A percentile compares a stretch with the other conserved stretches of the same genome.
Conservation (phyloP, 2,113 vertebrate genomes). For the Urocitellus parryii region DNA sequence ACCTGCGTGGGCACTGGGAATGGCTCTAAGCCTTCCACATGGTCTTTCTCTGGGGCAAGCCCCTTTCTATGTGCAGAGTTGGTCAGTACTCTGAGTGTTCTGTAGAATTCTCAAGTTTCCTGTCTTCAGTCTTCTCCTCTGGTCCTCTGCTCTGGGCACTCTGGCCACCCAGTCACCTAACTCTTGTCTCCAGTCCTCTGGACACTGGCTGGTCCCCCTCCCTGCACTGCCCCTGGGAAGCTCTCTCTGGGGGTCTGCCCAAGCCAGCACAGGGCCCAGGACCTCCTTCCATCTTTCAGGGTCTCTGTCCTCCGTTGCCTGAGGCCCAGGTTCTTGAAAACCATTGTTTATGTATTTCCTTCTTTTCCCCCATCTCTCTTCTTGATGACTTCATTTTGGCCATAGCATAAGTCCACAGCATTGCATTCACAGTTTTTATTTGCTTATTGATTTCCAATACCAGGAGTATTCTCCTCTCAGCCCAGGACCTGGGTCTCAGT, state of each 20-base stretch:
- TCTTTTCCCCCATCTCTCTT: too few relatives aligned
- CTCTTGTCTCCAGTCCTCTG: too few relatives aligned
- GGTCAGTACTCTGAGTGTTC: not conserved
- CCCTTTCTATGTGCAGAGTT: too few relatives aligned
- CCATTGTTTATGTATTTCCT: accelerated
- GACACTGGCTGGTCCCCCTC: accelerated
- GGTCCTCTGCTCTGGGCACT: not conserved
- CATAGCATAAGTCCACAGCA: accelerated
- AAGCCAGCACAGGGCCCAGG: not conserved
- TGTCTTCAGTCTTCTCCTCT: not conserved
- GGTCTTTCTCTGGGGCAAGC: not conserved
- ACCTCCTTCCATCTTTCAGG: accelerated
- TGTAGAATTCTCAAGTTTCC: not conserved
- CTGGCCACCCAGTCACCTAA: too few relatives aligned
- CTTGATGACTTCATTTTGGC: not conserved
- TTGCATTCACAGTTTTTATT: accelerated
- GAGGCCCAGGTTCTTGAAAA: not conserved
- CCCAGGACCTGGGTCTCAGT: accelerated
- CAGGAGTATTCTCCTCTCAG: not conserved
- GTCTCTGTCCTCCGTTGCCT: not conserved
- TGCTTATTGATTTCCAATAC: not conserved
- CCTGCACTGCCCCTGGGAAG: accelerated
- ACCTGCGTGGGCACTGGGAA: too few relatives aligned
- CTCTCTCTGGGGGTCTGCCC: too few relatives aligned
- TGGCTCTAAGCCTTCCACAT: too few relatives aligned